phyloP scores from a whole-genome alignment of 2,888 invertebrate species.

The Notodonta dromedarius region DNA sequence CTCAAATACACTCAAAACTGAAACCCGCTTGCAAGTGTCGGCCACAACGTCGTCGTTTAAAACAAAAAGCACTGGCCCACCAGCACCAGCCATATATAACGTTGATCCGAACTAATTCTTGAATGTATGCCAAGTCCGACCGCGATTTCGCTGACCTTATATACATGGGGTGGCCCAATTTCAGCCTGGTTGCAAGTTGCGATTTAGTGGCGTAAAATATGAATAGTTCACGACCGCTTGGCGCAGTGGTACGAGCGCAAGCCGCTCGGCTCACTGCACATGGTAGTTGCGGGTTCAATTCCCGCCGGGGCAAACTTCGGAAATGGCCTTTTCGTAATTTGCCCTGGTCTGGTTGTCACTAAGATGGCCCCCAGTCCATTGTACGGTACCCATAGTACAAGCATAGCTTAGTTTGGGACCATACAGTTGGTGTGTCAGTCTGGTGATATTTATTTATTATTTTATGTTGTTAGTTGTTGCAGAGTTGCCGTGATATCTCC shows the following conservation, averaged over 20 bases:
- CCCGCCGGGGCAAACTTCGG: too few relatives aligned
- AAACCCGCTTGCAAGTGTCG: slow-evolving; percentile 3
- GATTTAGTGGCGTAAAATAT: slow-evolving; percentile 14
- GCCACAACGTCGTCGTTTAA: slow-evolving; percentile 9
- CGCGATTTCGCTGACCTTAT: slow-evolving; percentile 51
- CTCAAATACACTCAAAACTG: slow-evolving; percentile 8
- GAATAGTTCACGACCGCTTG: neutral
- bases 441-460: too few relatives aligned
- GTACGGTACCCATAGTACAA: too few relatives aligned
- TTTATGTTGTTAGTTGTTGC: too few relatives aligned
- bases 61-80: slow-evolving; percentile 33
- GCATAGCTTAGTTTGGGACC: too few relatives aligned
- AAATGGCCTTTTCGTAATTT: too few relatives aligned
- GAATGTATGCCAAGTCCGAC: slow-evolving; percentile 54
- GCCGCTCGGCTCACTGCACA: too few relatives aligned
- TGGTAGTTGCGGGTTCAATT: too few relatives aligned
- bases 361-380: too few relatives aligned
- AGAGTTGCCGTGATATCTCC: slow-evolving; percentile 1
- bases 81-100: slow-evolving; percentile 25
- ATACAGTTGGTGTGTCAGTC: too few relatives aligned
- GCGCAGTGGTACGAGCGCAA: too few relatives aligned
- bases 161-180: slow-evolving; percentile 41
- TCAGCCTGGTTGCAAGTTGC: slow-evolving; percentile 34
- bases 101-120: slow-evolving; percentile 53
- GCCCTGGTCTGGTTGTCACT: too few relatives aligned